Percentiles rank a stretch among this genome's conserved stretches.
Evolutionary conservation across 2,113 vertebrate species (phyloP).

Genomic region (Vulpes ferrilata): DNA sequence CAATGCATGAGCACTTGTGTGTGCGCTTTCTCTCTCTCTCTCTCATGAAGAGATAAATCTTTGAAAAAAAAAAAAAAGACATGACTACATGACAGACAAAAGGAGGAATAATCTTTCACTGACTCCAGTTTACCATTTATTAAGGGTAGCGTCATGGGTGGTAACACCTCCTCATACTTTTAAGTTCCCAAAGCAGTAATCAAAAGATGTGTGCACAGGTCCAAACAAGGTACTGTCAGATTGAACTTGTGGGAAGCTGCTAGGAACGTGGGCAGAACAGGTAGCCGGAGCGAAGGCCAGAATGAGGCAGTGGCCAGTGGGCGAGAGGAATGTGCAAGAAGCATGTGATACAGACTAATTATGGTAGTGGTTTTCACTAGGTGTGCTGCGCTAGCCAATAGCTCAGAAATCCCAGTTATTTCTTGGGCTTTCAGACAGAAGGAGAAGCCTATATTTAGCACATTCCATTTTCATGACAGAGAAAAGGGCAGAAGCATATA

Average conservation of each 20-base stretch:
- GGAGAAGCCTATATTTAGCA: not conserved
- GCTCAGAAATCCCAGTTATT: not conserved
- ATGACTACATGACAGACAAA: not conserved
- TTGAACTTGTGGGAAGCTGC: not conserved
- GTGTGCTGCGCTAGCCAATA: not conserved
- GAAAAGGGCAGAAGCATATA: not conserved
- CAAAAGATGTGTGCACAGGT: not conserved
- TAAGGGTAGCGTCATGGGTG: not conserved
- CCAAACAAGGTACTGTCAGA: not conserved
- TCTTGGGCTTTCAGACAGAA: not conserved
- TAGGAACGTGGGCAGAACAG: not conserved
- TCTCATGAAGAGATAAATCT: not conserved
- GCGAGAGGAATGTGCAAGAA: not conserved
- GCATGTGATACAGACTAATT: not conserved
- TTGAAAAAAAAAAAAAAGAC: not conserved
- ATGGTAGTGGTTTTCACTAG: not conserved
- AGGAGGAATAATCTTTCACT: not conserved
- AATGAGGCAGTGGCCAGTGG: not conserved
- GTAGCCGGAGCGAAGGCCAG: not conserved
- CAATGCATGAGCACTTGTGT: not conserved
- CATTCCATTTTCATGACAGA: not conserved
- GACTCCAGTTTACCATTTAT: not conserved
- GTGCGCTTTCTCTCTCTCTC: accelerated
- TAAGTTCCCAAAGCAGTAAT: not conserved
- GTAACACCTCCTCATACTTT: not conserved